phyloP scores from a whole-genome alignment of 35 echinoderm and acorn worm genomes.

The Eucidaris tribuloides region DNA sequence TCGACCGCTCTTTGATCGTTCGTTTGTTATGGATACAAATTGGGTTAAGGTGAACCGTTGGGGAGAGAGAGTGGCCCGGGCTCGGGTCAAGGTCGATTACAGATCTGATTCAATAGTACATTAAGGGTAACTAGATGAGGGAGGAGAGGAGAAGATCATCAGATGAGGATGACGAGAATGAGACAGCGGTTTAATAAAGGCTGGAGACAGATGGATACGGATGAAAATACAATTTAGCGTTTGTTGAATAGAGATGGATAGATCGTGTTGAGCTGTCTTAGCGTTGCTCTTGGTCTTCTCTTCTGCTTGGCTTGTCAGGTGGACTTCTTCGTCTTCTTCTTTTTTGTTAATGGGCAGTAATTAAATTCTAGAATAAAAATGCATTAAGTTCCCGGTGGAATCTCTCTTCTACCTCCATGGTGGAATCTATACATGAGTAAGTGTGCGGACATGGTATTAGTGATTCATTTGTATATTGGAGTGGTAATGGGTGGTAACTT shows the following conservation, averaged over 20 bases:
- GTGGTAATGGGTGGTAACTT: no score
- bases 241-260: slow-evolving; percentile 2
- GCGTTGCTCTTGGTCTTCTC: neutral
- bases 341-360: no score
- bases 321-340: no score
- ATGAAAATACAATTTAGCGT: slow-evolving; percentile 2
- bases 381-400: no score
- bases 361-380: no score
- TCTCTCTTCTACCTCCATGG: no score
- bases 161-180: slow-evolving; percentile 22
- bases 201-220: slow-evolving; percentile 21
- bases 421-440: no score
- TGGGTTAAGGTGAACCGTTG: slow-evolving; percentile 19
- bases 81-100: slow-evolving; percentile 18
- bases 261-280: neutral
- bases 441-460: no score
- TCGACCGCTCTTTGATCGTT: neutral
- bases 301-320: neutral
- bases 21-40: neutral
- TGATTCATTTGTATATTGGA: no score
- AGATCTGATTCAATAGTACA: neutral
- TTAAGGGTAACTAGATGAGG: neutral
- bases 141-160: neutral
- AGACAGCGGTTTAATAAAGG: slow-evolving; percentile 17
- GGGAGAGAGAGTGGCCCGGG: neutral